Percentiles rank a stretch among this genome's conserved stretches.
These are phyloP conservation scores for Meganola albula DNA, from an alignment of 2,888 invertebrate species.

Conservation along the genomic window DNA sequence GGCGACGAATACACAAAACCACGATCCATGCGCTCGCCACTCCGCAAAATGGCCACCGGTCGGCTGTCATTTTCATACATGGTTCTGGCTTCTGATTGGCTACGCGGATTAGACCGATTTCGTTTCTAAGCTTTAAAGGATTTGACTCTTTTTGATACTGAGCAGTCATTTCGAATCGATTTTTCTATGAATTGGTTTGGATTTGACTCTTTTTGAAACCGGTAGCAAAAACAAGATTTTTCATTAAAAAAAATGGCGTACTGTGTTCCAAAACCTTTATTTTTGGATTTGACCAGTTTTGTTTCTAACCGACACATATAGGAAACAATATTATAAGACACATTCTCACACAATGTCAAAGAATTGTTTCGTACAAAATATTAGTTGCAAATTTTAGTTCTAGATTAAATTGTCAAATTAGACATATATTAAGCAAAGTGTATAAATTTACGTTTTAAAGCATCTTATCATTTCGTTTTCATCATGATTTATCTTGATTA, in stretches of 20 bases:
- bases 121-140: constrained; percentile 2
- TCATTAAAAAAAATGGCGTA: constrained; percentile 1
- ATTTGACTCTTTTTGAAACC: constrained; percentile 2
- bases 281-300: constrained; percentile 2
- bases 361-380: too few relatives aligned
- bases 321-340: too few relatives aligned
- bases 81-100: constrained; percentile 8
- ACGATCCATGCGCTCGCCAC: constrained; percentile 4
- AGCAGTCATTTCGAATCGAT: too few relatives aligned
- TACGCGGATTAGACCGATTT: constrained; percentile 4
- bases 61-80: constrained; percentile 6
- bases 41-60: constrained; percentile 4
- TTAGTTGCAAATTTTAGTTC: too few relatives aligned
- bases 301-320: constrained; percentile 1
- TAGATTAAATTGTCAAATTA: too few relatives aligned
- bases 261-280: constrained; percentile 1
- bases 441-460: too few relatives aligned
- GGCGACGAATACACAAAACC: not conserved
- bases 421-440: too few relatives aligned
- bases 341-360: too few relatives aligned
- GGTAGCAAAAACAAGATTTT: constrained; percentile 1
- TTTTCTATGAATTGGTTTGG: too few relatives aligned
- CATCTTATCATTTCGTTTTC: too few relatives aligned
- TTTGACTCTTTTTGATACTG: constrained; percentile 1
- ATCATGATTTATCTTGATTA: too few relatives aligned